Percentiles rank a stretch among this genome's conserved stretches.
These are phyloP conservation scores for Octodon degus DNA, from an alignment of 2,113 vertebrate species.

Conservation along the genomic window DNA sequence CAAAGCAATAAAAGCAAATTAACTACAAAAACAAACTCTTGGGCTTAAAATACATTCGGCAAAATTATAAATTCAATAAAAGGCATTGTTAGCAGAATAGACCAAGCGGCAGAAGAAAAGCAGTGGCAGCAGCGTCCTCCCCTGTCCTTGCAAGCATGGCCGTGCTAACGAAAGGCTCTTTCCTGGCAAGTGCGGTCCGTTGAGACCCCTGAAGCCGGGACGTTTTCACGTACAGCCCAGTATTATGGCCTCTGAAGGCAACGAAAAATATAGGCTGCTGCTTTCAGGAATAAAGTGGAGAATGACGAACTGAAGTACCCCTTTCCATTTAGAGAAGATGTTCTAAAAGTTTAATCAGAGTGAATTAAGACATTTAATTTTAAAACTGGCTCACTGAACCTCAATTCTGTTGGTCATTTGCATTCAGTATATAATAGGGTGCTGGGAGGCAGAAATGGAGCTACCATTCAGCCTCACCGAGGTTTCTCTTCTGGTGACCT, in stretches of 20 bases:
- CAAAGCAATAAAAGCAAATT: neutral
- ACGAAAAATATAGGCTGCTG: neutral
- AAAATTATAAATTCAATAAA: neutral
- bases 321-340: neutral
- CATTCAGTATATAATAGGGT: neutral
- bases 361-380: neutral
- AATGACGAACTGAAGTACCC: neutral
- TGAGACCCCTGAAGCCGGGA: neutral
- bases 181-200: neutral
- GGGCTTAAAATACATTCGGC: neutral
- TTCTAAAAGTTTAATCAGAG: neutral
- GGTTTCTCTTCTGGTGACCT: neutral
- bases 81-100: too few relatives aligned
- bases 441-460: neutral
- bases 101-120: neutral
- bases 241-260: neutral
- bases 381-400: neutral
- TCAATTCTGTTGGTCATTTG: neutral
- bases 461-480: neutral
- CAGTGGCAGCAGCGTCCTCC: neutral
- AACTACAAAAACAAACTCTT: neutral
- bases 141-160: neutral
- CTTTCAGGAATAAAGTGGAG: neutral
- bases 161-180: neutral
- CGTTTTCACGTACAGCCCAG: neutral